A percentile compares a stretch with the other conserved stretches of the same genome.
Evolutionary conservation across 1,140 invertebrate genomes (phyloP).

Genomic region (Pararge aegeria): DNA sequence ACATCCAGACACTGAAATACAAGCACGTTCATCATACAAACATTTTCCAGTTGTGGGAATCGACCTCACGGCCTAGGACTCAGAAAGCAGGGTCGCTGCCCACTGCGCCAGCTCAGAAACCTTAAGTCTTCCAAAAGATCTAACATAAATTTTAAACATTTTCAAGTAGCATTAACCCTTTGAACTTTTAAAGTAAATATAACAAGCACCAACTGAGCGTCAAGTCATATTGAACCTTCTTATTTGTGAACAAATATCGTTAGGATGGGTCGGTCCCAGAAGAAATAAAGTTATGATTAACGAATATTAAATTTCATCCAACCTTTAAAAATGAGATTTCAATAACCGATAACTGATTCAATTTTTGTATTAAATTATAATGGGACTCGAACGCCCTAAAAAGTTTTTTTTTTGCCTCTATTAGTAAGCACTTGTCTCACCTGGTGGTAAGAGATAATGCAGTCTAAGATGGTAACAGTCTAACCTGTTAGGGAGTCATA

Average conservation of each 20-base stretch:
- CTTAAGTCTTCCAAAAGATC: not conserved
- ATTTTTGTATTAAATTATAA: not conserved
- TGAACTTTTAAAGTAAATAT: not conserved
- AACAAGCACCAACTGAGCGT: not conserved
- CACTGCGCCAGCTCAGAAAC: too few relatives aligned
- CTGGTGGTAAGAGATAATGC: too few relatives aligned
- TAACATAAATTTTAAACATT: not conserved
- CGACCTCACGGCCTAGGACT: too few relatives aligned
- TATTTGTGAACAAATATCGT: constrained; percentile 1
- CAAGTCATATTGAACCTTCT: not conserved
- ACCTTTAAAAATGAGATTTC: not conserved
- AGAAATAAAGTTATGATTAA: not conserved
- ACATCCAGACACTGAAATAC: too few relatives aligned
- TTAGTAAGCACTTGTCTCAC: too few relatives aligned
- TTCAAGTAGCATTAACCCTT: not conserved
- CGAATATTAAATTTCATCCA: not conserved
- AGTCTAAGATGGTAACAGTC: too few relatives aligned
- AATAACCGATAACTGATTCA: not conserved
- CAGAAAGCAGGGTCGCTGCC: too few relatives aligned
- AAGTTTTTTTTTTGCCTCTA: too few relatives aligned
- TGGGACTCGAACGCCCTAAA: too few relatives aligned
- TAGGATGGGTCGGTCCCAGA: not conserved
- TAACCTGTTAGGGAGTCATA: too few relatives aligned
- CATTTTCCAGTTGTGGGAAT: too few relatives aligned
- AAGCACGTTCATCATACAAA: too few relatives aligned